Percentiles rank a stretch among this genome's conserved stretches.
These are phyloP conservation scores for Heliothis subflexa DNA, from an alignment of 1,140 invertebrate species.

Conservation along the genomic window DNA sequence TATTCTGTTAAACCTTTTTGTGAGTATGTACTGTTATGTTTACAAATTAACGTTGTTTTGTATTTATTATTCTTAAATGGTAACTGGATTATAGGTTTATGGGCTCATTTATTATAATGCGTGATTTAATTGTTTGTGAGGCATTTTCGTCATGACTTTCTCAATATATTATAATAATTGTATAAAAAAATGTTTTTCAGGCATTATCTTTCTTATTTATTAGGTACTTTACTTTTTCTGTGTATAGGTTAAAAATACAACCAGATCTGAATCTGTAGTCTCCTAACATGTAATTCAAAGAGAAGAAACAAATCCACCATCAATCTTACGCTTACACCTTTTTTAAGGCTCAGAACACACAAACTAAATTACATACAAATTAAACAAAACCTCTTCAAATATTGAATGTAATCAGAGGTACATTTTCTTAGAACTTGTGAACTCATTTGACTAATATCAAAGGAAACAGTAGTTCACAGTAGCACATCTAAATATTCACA, in stretches of 20 bases:
- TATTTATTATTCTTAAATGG: constrained; percentile 55
- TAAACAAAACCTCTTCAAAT: constrained; percentile 9
- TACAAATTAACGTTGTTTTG: constrained; percentile 66
- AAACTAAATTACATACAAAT: constrained; percentile 4
- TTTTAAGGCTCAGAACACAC: background rate
- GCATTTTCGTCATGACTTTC: no score
- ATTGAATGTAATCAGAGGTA: background rate
- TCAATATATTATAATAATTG: no score
- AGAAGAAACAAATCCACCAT: no score
- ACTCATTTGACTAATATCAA: constrained; percentile 49
- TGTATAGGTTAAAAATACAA: no score
- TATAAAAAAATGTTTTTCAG: no score
- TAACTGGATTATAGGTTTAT: constrained; percentile 38
- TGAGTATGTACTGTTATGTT: constrained; percentile 66
- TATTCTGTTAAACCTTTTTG: constrained; percentile 72
- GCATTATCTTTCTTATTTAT: no score
- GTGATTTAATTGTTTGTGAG: background rate
- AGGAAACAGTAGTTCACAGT: constrained; percentile 72
- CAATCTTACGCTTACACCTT: background rate
- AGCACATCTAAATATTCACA: constrained; percentile 49
- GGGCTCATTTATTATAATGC: background rate
- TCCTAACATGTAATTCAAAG: no score
- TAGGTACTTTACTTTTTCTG: no score
- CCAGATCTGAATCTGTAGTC: no score
- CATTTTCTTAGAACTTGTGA: constrained; percentile 32